phyloP scores from a whole-genome alignment of 2,888 invertebrate species.

The Lasioglossum figueresi region DNA sequence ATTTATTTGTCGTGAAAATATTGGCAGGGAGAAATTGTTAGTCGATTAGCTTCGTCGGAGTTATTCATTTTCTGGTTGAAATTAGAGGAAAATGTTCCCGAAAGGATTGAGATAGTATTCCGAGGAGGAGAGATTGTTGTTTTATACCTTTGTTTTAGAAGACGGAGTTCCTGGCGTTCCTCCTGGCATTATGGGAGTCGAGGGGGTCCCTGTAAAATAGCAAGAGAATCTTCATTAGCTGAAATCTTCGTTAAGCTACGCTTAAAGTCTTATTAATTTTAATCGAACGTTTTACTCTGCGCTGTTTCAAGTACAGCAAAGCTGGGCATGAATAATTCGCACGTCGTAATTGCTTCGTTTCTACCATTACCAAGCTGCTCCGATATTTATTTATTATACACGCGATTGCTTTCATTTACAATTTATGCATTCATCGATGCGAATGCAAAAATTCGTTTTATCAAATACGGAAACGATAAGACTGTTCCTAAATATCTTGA shows the following conservation, averaged over 20 bases:
- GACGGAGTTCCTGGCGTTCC: slow-evolving; percentile 93
- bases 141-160: slow-evolving; percentile 91
- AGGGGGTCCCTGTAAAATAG: slow-evolving; percentile 84
- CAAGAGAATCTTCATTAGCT: background rate
- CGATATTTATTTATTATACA: background rate
- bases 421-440: background rate
- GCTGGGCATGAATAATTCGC: background rate
- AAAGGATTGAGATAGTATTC: background rate
- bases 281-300: background rate
- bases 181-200: slow-evolving; percentile 88
- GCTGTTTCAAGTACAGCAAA: background rate
- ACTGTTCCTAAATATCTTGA: background rate
- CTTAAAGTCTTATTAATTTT: background rate
- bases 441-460: background rate
- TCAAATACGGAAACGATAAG: background rate
- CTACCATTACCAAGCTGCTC: background rate
- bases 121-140: background rate
- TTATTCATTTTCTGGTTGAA: background rate
- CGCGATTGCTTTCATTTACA: background rate
- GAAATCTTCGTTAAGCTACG: background rate
- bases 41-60: background rate
- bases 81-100: background rate
- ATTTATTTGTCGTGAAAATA: background rate
- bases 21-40: background rate
- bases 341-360: background rate